Base-by-base conservation (phyloP, 2,888 invertebrate species). In the Trissolcus japonicus region DNA sequence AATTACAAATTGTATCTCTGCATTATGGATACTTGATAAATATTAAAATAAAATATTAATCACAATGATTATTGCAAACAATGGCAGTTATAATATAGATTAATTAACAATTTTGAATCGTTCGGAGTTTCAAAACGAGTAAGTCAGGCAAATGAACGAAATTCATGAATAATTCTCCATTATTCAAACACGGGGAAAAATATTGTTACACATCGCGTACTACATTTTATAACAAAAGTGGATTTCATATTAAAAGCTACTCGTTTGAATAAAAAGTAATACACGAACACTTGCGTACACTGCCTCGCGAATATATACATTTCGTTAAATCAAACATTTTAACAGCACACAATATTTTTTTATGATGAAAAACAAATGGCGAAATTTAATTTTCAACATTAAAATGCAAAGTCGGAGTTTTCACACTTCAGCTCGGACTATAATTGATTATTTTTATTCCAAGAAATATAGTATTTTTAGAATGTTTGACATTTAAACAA, bases 251-350 rank as follows among this genome's bases (percentile, higher is more conserved):
- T 65, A 57, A 40, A 65, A 9, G 29, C 54, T 66, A 66, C 60
- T 66, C 62, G 46, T 50, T 40, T 48, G 61, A 66, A 61, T 66
- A 61, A 67, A 73, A 61, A 61, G 56, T 73, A 73, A 73, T 61
- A 4, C 25, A 25, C 4, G 25, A 25, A 25, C 25, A 25, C 25
- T 25, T 25, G 25, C 25, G 25, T 4, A 4, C 25, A 4, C 25
- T 25, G 25, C 25, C 25, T 4, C 25, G 4, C 2, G 4, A 4
- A 25, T 25, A 25, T 25, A 25, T 19, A 19, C 2, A 19, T 25
- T 25, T 25, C 4, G 25, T 25, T 25, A 25, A 41, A 50, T 74
- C 74, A 74, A 67, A 74, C 50, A 57, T 66, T 51, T 21, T 48
- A 2, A 19, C 29, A 48, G 54, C 2, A 2, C 62, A 66, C 41